Evolutionary conservation across 2,888 invertebrate species (phyloP).

Genomic region (Actias luna): DNA sequence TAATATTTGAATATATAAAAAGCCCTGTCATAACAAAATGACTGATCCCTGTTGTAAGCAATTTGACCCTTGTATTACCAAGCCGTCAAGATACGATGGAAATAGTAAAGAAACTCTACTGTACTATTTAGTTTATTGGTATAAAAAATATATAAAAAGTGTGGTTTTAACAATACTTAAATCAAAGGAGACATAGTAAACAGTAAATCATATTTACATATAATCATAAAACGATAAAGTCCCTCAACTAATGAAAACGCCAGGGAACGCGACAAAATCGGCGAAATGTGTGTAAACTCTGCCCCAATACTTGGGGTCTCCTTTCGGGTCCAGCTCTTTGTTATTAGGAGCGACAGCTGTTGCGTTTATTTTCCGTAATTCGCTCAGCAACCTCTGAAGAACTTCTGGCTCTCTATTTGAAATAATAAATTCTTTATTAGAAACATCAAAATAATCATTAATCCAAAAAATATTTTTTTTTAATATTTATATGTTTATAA

Average conservation of each 20-base stretch:
- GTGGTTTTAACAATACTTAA: not conserved
- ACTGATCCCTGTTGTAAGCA: no score
- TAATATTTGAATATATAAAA: no score
- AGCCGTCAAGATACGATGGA: no score
- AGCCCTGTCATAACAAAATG: no score
- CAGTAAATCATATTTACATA: not conserved
- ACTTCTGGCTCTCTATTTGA: constrained; percentile 83
- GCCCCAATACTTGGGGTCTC: constrained; percentile 89
- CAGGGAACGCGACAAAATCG: constrained; percentile 66
- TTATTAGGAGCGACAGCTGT: constrained; percentile 89
- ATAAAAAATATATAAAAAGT: no score
- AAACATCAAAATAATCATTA: no score
- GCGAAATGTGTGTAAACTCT: constrained; percentile 92
- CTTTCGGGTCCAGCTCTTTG: constrained; percentile 84
- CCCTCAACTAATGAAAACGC: constrained; percentile 3
- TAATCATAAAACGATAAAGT: not conserved
- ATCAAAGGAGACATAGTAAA: not conserved
- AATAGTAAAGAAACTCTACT: no score
- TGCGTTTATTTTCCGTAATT: constrained; percentile 81
- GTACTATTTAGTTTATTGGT: no score
- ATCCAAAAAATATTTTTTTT: no score
- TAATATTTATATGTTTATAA: no score
- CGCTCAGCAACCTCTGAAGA: constrained; percentile 74
- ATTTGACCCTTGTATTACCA: no score
- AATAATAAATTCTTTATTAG: not conserved